Conservation (phyloP, 2,797 vertebrate genomes). For the Salmo trutta region DNA sequence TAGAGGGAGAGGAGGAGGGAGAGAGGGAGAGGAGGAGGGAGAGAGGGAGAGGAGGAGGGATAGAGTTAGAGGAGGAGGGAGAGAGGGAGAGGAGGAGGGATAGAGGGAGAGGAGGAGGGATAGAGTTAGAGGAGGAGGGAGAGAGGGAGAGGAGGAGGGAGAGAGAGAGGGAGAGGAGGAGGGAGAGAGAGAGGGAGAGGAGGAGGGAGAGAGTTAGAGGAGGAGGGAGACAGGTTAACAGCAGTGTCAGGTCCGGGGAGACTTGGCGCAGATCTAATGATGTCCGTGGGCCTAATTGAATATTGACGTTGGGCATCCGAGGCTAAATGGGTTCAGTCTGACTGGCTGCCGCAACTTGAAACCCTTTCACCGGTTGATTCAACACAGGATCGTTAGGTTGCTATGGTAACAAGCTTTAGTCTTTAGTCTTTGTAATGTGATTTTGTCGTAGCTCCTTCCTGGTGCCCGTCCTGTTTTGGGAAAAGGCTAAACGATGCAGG, state of each 20-base stretch:
- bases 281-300: slow-evolving; percentile 75
- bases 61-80: too few species aligned
- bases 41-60: slow-evolving; percentile 7
- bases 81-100: not conserved
- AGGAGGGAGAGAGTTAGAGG: slow-evolving; percentile 8
- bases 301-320: slow-evolving; percentile 68
- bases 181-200: too few species aligned
- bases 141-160: too few species aligned
- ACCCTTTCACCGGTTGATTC: slow-evolving; percentile 47
- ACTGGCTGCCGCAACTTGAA: slow-evolving; percentile 45
- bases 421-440: slow-evolving; percentile 27
- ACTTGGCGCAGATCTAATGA: slow-evolving; percentile 59
- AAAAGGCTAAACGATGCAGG: not conserved
- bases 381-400: slow-evolving; percentile 43
- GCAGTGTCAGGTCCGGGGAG: slow-evolving; percentile 56
- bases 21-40: not conserved
- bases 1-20: slow-evolving; percentile 8
- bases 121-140: slow-evolving; percentile 21
- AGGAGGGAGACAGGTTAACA: slow-evolving; percentile 53
- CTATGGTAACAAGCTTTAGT: slow-evolving; percentile 50
- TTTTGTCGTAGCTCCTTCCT: not conserved
- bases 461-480: not conserved
- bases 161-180: too few species aligned
- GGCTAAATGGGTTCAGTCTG: slow-evolving; percentile 68
- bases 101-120: slow-evolving; percentile 8